Evolutionary conservation across 2,888 invertebrate species (phyloP).

Genomic region (Cosmorhoe ocellata): DNA sequence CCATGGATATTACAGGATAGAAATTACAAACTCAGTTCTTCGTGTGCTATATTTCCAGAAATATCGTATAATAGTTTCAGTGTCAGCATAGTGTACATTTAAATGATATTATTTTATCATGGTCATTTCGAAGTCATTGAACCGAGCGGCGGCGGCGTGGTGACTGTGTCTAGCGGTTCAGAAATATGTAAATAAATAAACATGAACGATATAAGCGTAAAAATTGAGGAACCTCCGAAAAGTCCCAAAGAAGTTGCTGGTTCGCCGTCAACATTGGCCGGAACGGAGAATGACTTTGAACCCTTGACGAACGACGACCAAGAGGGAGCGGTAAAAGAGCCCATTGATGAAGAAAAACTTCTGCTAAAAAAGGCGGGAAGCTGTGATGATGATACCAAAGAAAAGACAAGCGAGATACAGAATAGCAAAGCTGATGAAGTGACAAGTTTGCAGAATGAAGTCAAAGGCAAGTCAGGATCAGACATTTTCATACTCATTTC

Average conservation of each 20-base stretch:
- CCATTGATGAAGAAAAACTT: conserved; percentile 41
- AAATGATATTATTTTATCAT: conserved; percentile 48
- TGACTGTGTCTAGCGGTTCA: conserved; percentile 71
- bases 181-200: conserved; percentile 82
- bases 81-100: conserved; percentile 24
- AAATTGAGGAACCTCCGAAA: conserved; percentile 74
- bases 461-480: conserved; percentile 44
- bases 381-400: conserved; percentile 81
- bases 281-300: conserved; percentile 65
- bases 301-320: conserved; percentile 67
- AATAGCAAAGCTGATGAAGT: conserved; percentile 48
- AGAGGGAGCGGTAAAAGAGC: conserved; percentile 44
- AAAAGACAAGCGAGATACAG: conserved; percentile 58
- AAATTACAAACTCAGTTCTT: conserved; percentile 50
- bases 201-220: conserved; percentile 79
- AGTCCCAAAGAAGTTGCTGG: conserved; percentile 52
- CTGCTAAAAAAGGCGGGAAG: conserved; percentile 53
- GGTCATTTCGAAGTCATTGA: conserved; percentile 67
- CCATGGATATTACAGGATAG: conserved; percentile 57
- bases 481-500: not conserved
- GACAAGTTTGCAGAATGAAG: conserved; percentile 42
- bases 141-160: conserved; percentile 72
- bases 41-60: conserved; percentile 30
- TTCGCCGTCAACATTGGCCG: conserved; percentile 52
- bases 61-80: conserved; percentile 31